A percentile compares a stretch with the other conserved stretches of the same genome.
Evolutionary conservation across 2,888 invertebrate genomes (phyloP).

Genomic region (Sepioteuthis lessoniana): DNA sequence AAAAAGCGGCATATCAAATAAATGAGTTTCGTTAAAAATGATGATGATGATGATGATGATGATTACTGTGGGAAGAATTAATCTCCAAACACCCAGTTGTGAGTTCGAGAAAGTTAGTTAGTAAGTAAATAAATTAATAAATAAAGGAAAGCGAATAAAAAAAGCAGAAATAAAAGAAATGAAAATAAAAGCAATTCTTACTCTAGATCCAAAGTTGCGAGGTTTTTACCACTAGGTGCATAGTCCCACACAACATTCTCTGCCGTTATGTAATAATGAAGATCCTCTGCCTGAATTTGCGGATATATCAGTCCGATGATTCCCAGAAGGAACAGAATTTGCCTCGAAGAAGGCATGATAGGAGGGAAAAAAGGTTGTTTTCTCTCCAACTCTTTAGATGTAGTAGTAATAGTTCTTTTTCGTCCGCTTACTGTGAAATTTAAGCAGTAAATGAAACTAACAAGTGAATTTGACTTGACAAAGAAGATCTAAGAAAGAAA

Average conservation of each 20-base stretch:
- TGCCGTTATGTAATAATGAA: constrained; percentile 1
- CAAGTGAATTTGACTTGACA: too few species aligned
- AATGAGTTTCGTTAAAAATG: too few species aligned
- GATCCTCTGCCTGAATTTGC: neutral
- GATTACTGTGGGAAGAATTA: too few species aligned
- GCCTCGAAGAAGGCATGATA: neutral
- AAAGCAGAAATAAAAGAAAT: neutral
- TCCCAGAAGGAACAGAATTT: neutral
- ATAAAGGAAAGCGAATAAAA: neutral
- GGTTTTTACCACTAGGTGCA: neutral
- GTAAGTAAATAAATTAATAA: neutral
- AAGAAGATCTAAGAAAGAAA: too few species aligned
- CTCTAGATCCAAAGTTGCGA: neutral
- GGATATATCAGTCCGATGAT: neutral
- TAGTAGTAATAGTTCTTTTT: neutral
- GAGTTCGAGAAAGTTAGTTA: neutral
- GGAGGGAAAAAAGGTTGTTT: neutral
- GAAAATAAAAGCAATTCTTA: neutral
- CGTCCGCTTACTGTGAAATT: neutral
- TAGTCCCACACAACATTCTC: constrained; percentile 34
- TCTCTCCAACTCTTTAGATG: neutral
- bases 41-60: too few species aligned
- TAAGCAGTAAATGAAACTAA: too few species aligned
- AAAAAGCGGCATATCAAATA: too few species aligned
- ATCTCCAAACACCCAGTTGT: neutral